These are phyloP conservation scores for Halictus rubicundus DNA, from an alignment of 1,140 invertebrate species.

Conservation along the genomic window DNA sequence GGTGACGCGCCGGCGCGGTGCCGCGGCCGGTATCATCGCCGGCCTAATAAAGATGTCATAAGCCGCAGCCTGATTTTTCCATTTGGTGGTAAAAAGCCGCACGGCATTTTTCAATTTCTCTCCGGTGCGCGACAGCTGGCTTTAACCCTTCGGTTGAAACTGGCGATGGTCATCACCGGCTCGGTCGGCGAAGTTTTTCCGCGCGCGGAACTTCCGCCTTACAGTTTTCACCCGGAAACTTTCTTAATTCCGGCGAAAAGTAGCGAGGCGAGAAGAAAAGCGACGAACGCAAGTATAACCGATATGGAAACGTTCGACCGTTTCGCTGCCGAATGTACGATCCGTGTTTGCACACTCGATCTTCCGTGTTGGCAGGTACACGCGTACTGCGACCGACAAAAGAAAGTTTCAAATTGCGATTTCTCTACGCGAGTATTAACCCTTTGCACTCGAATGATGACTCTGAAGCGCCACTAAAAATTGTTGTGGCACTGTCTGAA, in stretches of 20 bases:
- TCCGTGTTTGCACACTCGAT: neutral
- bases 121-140: slow-evolving; percentile 48
- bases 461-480: no score
- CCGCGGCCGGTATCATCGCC: neutral
- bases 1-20: no score
- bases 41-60: slow-evolving; percentile 17
- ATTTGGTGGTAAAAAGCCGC: neutral
- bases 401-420: no score
- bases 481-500: no score
- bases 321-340: slow-evolving; percentile 9
- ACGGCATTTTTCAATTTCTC: slow-evolving; percentile 47
- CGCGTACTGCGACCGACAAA: no score
- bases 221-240: slow-evolving; percentile 54
- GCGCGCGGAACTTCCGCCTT: slow-evolving; percentile 26
- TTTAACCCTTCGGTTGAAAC: slow-evolving; percentile 26
- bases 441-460: no score
- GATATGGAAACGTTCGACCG: slow-evolving; percentile 30
- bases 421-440: no score
- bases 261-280: neutral
- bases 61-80: slow-evolving; percentile 11
- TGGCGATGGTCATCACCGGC: slow-evolving; percentile 58
- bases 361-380: neutral
- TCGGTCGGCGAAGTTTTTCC: slow-evolving; percentile 42
- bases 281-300: slow-evolving; percentile 43
- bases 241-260: slow-evolving; percentile 50